phyloP scores from a whole-genome alignment of 1,140 invertebrate genomes.

The Solenopsis invicta region DNA sequence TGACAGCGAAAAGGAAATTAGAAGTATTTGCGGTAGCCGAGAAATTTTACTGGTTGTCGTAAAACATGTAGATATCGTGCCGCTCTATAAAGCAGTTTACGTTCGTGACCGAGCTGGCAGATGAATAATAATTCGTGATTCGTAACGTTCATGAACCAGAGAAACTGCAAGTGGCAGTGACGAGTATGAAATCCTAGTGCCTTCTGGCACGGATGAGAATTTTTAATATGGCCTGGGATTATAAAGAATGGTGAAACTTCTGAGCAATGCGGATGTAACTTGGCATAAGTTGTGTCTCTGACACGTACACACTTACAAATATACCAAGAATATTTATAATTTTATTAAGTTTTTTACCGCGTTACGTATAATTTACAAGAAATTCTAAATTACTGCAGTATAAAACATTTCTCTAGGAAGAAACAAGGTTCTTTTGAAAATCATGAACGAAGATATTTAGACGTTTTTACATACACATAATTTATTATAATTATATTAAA shows the following conservation, averaged over 20 bases:
- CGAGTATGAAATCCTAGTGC: conserved; percentile 37
- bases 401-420: no score
- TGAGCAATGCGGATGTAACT: conserved; percentile 1
- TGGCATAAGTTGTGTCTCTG: background rate
- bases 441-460: no score
- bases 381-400: background rate
- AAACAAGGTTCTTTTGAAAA: no score
- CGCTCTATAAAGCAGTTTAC: conserved; percentile 63
- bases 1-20: conserved; percentile 19
- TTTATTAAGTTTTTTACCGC: background rate
- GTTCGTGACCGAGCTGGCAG: conserved; percentile 38
- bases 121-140: conserved; percentile 71
- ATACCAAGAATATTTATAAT: conserved; percentile 3
- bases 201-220: conserved; percentile 44
- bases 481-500: background rate
- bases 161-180: conserved; percentile 54
- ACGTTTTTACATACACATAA: no score
- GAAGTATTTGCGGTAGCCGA: background rate
- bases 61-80: conserved; percentile 59
- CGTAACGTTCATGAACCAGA: conserved; percentile 39
- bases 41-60: conserved; percentile 50
- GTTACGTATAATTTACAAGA: background rate
- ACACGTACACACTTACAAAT: background rate
- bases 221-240: conserved; percentile 50
- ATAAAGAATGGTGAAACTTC: conserved; percentile 16